Conservation (phyloP, 2,888 invertebrate species). For the Leptopterna dolabrata region DNA sequence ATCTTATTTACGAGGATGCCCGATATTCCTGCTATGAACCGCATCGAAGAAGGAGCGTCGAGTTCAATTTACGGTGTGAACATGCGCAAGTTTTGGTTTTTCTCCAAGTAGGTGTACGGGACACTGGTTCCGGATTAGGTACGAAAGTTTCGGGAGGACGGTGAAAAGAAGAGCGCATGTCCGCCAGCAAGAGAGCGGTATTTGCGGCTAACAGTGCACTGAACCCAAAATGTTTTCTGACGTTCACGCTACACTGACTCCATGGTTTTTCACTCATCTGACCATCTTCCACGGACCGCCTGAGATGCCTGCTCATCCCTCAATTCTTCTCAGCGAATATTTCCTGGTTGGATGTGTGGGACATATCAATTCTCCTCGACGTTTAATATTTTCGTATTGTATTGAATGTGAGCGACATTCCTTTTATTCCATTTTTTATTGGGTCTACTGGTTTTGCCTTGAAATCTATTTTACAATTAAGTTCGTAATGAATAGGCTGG, state of each 20-base stretch:
- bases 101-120: no score
- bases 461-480: no score
- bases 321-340: not conserved
- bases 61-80: no score
- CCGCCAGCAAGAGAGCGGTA: not conserved
- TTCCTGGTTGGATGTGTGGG: not conserved
- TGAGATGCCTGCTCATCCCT: slow-evolving; percentile 19
- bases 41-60: no score
- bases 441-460: no score
- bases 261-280: slow-evolving; percentile 8
- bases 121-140: no score
- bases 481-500: no score
- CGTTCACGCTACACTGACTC: slow-evolving; percentile 33
- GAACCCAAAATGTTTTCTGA: slow-evolving; percentile 8
- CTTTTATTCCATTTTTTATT: not conserved
- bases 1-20: no score
- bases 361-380: not conserved
- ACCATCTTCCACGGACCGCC: slow-evolving; percentile 36
- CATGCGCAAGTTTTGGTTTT: no score
- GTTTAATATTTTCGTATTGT: not conserved
- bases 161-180: not conserved
- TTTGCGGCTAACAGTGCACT: slow-evolving; percentile 25
- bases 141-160: no score
- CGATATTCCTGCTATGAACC: no score
- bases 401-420: not conserved